Percentiles rank a stretch among this genome's conserved stretches.
Evolutionary conservation across 2,888 invertebrate species (phyloP).

Genomic region (Plusia festucae): DNA sequence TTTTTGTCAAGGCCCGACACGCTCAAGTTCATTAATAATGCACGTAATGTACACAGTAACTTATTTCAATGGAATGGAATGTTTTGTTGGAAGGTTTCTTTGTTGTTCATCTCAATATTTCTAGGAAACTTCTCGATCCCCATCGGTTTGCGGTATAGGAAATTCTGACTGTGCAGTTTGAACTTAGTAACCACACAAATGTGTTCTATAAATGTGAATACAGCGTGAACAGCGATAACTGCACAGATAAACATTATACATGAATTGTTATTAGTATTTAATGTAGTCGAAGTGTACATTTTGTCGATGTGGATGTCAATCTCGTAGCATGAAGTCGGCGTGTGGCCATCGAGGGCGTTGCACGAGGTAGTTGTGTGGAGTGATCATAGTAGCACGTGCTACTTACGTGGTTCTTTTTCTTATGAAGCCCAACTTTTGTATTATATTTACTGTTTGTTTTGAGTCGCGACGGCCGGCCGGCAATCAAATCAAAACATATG

Average conservation of each 20-base stretch:
- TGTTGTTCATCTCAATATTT: constrained; percentile 29
- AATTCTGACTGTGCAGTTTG: constrained; percentile 3
- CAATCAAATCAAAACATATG: constrained; percentile 58
- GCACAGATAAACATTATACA: constrained; percentile 14
- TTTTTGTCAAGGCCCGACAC: constrained; percentile 38
- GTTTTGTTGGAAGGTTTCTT: constrained; percentile 16
- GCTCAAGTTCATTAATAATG: constrained; percentile 38
- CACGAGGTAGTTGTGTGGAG: constrained; percentile 73
- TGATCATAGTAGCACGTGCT: constrained; percentile 66
- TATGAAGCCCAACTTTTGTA: constrained; percentile 55
- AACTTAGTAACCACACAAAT: constrained; percentile 10
- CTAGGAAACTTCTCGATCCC: constrained; percentile 16
- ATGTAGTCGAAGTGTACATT: constrained; percentile 37
- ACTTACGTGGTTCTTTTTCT: constrained; percentile 69
- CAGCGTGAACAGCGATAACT: constrained; percentile 31
- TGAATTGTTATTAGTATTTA: constrained; percentile 27
- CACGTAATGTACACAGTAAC: constrained; percentile 33
- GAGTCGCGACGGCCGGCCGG: constrained; percentile 59
- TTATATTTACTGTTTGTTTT: constrained; percentile 60
- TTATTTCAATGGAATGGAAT: constrained; percentile 37
- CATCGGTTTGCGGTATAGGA: constrained; percentile 8
- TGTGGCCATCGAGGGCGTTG: constrained; percentile 41
- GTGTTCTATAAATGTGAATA: constrained; percentile 26
- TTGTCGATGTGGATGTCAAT: constrained; percentile 25
- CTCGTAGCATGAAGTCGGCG: constrained; percentile 46